Evolutionary conservation across 2,797 vertebrate species (phyloP), one percentile per base, ranked within the genome.

Genomic region (Parambassis ranga): DNA sequence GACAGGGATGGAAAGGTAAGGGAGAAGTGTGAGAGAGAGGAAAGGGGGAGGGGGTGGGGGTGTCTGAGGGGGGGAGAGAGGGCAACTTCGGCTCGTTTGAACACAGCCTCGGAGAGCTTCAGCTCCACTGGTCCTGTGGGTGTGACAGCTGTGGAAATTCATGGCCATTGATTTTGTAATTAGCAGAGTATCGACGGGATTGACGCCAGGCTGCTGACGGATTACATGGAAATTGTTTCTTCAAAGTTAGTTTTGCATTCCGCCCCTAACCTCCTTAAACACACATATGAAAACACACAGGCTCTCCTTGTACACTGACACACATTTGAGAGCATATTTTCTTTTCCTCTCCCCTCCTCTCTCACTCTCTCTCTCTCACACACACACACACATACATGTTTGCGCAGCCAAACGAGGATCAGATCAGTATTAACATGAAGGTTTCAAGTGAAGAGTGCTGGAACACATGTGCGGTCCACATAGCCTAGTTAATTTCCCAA

Each of bases 111-210:
- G 43, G 52, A 27, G 71, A 83, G 82, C 46, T 75, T 13, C 20
- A 27, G 66, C 85, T 79, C 67, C 77, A 20, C 68, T 63, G 77
- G 82, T 83, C 82, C 79, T 80, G 72, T 82, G 87, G 88, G 87
- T 78, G 77, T 91, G 92, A 91, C 91, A 92, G 90, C 90, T 91
- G 92, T 88, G 91, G 92, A 94, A 93, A 94, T 93, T 94, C 91
- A 94, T 91, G 90, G 92, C 80, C 91, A 95, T 95, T 94, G 94
- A 95, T 95, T 95, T 95, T 87, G 91, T 95, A 94, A 95, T 95
- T 95, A 95, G 95, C 93, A 86, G 89, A 92, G 93, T 94, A 94
- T 95, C 90, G 93, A 94, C 90, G 87, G 90, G 87, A 94, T 95
- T 36, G 74, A 94, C 88, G 91, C 86, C 88, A 80, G 83, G 87